Evolutionary conservation across 2,797 vertebrate genomes (phyloP).

Genomic region (Pyrocephalus nanus): DNA sequence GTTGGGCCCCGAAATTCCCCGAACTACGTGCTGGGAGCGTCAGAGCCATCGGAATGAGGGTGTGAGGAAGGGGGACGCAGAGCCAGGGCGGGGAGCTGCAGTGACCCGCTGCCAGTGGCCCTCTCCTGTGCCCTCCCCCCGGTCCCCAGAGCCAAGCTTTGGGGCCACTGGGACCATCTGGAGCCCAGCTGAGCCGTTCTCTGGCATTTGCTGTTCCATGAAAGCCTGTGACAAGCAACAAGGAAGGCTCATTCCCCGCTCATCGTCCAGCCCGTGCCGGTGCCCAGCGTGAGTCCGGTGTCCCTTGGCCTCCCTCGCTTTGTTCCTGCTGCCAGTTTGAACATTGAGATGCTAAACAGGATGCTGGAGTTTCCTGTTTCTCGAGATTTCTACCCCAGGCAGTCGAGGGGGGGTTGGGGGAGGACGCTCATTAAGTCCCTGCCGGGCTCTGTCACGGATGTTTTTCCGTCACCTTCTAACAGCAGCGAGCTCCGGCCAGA

Average conservation of each 20-base stretch:
- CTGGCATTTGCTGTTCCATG: background rate
- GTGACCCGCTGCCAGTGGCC: fast-evolving
- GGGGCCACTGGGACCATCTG: background rate
- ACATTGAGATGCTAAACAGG: slow-evolving; percentile 32
- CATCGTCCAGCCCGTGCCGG: background rate
- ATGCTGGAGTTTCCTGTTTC: slow-evolving; percentile 47
- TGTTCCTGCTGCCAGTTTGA: background rate
- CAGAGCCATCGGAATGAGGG: fast-evolving
- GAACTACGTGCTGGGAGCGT: background rate
- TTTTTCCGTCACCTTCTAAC: background rate
- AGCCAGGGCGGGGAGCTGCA: background rate
- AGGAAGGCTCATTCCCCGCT: background rate
- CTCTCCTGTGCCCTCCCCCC: background rate
- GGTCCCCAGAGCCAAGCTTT: background rate
- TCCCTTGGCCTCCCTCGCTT: background rate
- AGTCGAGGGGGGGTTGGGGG: background rate
- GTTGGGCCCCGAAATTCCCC: background rate
- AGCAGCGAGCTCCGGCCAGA: background rate
- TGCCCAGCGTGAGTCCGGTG: background rate
- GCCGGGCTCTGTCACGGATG: background rate
- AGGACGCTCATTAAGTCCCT: background rate
- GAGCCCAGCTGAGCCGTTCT: background rate
- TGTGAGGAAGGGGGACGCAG: background rate
- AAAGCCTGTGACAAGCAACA: background rate
- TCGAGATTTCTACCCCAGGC: background rate